Evolutionary conservation across 2,797 vertebrate species (phyloP).

Genomic region (Hapalemur alaotrensis): DNA sequence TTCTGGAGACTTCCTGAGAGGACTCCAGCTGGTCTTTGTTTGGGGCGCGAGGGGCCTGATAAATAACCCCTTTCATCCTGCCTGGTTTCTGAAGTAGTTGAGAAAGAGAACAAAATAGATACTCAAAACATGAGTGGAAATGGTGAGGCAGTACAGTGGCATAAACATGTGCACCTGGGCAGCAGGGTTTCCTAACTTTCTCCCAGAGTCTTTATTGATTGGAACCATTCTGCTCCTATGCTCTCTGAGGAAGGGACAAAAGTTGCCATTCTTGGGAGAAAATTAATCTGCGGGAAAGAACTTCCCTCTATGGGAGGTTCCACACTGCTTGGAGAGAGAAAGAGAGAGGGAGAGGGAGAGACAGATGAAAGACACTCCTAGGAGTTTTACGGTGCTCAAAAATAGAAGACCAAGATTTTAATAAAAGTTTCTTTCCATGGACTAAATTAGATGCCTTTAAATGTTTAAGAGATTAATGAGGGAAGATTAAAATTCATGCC

Average conservation of each 20-base stretch:
- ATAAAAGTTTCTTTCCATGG: background rate
- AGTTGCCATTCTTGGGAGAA: background rate
- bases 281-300: background rate
- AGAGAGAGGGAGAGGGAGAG: background rate
- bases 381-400: background rate
- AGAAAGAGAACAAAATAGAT: constrained; percentile 6
- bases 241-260: background rate
- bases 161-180: background rate
- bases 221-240: background rate
- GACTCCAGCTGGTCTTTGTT: background rate
- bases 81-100: background rate
- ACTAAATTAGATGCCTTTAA: background rate
- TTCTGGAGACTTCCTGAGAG: background rate
- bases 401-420: background rate
- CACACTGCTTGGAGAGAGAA: background rate
- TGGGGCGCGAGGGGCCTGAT: background rate
- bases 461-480: background rate
- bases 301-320: background rate
- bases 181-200: background rate
- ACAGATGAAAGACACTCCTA: background rate
- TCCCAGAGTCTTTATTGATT: background rate
- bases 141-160: background rate
- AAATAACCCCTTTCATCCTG: background rate
- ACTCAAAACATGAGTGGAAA: background rate
- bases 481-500: background rate